Evolutionary conservation across 1,140 invertebrate species (phyloP), one percentile per base, ranked within the genome.

Genomic region (Diorhabda carinulata): DNA sequence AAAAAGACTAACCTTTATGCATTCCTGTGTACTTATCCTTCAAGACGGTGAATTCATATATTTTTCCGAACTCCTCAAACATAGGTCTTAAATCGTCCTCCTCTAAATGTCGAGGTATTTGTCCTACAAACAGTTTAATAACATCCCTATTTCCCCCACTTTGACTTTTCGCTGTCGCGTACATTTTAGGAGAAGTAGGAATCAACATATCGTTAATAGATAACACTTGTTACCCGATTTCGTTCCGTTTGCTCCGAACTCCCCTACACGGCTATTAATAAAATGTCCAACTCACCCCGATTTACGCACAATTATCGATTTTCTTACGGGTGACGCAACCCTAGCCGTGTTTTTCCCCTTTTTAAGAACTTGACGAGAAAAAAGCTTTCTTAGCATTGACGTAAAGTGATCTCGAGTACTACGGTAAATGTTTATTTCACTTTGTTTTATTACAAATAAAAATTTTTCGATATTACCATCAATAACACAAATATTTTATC

Each of bases 21-120:
- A 95, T 92, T 42, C 94, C 94, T 45, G 94, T 96, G 83, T 94
- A 92, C 80, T 94, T 94, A 81, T 95, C 92, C 86, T 95, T 96
- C 57, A 97, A 88, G 10, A 97, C 91, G 58, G 93, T 95, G 72
- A 97, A 90, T 84, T 97, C 95, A 80, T 95, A 95, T 77, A 97
- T 97, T 79, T 93, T 93, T 57, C 95, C 95, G 78, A 94, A 97
- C 79, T 93, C 89, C 81, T 97, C 94, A 80, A 97, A 96, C 84
- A 97, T 90, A 4, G 94, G 93, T 61, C 94, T 84, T 8, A 97
- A 85, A 76, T 96, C 92, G 60, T 92, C 90, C 80, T 97, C 95
- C 74, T 94, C 92, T 41, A 97, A 83, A 83, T 95, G 92, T 64
- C 95, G 83, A 2, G 95, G 95, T 72, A 97, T 96, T 82, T 97